Base-by-base conservation (phyloP, 2,888 invertebrate genomes). In the Nowickia ferox region DNA sequence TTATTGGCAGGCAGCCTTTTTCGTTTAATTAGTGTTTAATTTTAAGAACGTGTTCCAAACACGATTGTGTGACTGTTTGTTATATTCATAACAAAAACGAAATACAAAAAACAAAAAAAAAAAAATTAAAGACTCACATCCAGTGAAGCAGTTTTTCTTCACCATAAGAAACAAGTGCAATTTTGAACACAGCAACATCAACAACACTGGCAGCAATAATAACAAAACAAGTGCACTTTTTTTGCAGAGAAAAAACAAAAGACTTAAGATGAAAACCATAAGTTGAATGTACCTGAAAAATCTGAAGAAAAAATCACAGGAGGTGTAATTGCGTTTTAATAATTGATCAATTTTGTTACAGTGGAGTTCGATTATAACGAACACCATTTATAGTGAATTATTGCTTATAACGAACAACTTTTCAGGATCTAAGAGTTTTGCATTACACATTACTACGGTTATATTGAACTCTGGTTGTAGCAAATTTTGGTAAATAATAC, bases 11-110 rank as follows among this genome's bases (percentile, higher is more conserved):
- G 53, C 66, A 71, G 80, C 65, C 76, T 76, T 80, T 76, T 80
- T 80, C 84, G 57, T 84, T 71, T 84, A 80, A 84, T 80, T 80
- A 84, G 75, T 71, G 76, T 84, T 84, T 84, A 76, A 84, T 84
- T 84, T 84, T 80, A 84, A 30, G 84, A 80, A 80, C 80, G 80
- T 84, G 84, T 80, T 80, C 80, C 61, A 68, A 84, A 68, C 83
- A 84, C 83, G 83, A 84, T 68, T 77, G 51, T 78, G 51, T 78
- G 71, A 68, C 48, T 66, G 65, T 30, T 30, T 66, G 65, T 30
- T 30, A 30, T 30, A 6, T 65, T 82, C 19, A 72, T 72, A 83
- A 72, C 8, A 74, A 81, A 66, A 81, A 30, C 30, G 30, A 61
- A 51, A 13, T 42, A 61, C 6, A 17, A 53, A 66, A 42, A 59